These are phyloP conservation scores for Eristalinus aeneus DNA, from an alignment of 2,888 invertebrate genomes.

Conservation along the genomic window DNA sequence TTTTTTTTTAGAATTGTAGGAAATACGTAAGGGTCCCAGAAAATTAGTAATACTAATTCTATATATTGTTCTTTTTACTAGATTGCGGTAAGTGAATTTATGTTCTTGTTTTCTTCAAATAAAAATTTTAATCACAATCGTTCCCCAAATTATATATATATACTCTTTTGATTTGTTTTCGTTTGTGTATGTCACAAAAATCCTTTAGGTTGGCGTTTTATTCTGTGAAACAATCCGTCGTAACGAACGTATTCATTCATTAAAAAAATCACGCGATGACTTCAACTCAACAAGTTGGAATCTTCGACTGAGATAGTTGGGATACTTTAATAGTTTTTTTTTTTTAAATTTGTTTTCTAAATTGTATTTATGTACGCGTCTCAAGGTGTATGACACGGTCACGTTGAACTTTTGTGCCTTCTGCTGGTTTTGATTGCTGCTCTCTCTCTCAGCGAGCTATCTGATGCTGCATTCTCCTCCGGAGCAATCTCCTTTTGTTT, in stretches of 20 bases:
- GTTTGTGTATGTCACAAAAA: constrained; percentile 68
- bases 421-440: constrained; percentile 21
- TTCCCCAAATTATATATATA: constrained; percentile 53
- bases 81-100: constrained; percentile 54
- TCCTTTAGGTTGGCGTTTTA: constrained; percentile 69
- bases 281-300: constrained; percentile 67
- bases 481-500: constrained; percentile 17
- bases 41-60: constrained; percentile 69
- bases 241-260: constrained; percentile 69
- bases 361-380: constrained; percentile 32
- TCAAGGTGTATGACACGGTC: constrained; percentile 31
- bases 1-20: constrained; percentile 56
- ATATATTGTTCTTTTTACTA: constrained; percentile 30
- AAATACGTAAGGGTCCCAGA: constrained; percentile 68
- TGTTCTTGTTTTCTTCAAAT: constrained; percentile 23
- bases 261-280: constrained; percentile 66
- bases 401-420: constrained; percentile 68
- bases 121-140: constrained; percentile 63
- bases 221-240: constrained; percentile 64
- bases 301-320: constrained; percentile 51
- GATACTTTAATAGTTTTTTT: constrained; percentile 38
- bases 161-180: constrained; percentile 52
- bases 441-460: constrained; percentile 41
- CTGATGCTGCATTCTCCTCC: constrained; percentile 51
- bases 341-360: constrained; percentile 18